These are phyloP conservation scores for Encarsia formosa DNA, from an alignment of 2,888 invertebrate genomes.

Conservation along the genomic window DNA sequence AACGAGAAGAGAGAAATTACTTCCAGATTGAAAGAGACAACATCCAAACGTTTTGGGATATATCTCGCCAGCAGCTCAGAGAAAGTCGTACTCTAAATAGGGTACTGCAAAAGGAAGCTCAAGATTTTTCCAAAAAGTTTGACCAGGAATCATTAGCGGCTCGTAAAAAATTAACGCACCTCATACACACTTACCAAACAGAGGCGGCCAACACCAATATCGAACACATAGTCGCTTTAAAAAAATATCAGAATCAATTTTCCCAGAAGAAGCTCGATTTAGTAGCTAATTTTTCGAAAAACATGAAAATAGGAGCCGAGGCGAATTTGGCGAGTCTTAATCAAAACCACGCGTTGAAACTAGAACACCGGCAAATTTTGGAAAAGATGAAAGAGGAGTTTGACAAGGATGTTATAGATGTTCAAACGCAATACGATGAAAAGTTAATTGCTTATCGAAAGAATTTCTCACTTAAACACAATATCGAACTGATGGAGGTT, in stretches of 20 bases:
- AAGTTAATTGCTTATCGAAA: conserved; percentile 69
- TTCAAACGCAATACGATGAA: conserved; percentile 69
- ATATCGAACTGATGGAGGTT: conserved; percentile 81
- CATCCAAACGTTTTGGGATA: conserved; percentile 92
- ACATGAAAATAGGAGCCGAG: conserved; percentile 16
- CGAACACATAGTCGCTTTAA: conserved; percentile 21
- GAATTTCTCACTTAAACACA: conserved; percentile 69
- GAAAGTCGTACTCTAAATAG: conserved; percentile 71
- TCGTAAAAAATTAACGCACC: conserved; percentile 16
- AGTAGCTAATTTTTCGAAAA: conserved; percentile 4
- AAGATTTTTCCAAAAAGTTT: conserved; percentile 16
- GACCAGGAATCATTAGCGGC: conserved; percentile 14
- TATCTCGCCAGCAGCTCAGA: conserved; percentile 83
- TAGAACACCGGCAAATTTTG: conserved; percentile 12
- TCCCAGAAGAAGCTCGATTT: conserved; percentile 17
- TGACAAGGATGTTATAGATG: conserved; percentile 64
- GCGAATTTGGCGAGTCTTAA: conserved; percentile 8
- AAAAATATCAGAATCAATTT: conserved; percentile 22
- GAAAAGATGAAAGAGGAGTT: conserved; percentile 61
- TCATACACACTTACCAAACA: conserved; percentile 18
- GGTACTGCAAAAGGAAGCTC: conserved; percentile 12
- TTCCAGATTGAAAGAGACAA: conserved; percentile 94
- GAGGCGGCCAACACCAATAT: conserved; percentile 20
- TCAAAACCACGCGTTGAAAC: conserved; percentile 11
- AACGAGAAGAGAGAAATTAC: conserved; percentile 91